Evolutionary conservation across 2,888 invertebrate genomes (phyloP).

Genomic region (Onthophagus sagittarius): DNA sequence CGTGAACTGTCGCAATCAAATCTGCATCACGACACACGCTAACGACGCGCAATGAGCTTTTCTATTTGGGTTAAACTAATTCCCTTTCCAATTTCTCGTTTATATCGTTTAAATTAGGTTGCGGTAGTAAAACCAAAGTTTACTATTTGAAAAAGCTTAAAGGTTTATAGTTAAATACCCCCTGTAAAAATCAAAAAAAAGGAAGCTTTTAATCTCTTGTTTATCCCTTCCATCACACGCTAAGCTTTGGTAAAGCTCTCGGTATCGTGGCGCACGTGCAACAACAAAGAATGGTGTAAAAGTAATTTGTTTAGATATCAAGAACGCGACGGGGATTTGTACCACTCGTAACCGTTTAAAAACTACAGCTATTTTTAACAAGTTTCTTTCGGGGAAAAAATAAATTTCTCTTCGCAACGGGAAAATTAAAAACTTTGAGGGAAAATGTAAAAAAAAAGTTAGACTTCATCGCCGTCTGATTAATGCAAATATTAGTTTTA

Average conservation of each 20-base stretch:
- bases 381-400: not conserved
- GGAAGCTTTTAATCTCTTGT: not conserved
- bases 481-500: not conserved
- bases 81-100: not conserved
- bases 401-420: not conserved
- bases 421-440: not conserved
- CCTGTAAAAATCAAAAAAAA: no score
- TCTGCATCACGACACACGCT: not conserved
- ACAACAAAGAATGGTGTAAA: not conserved
- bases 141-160: no score
- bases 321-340: not conserved
- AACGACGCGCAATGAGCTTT: not conserved
- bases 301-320: not conserved
- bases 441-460: not conserved
- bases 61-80: not conserved
- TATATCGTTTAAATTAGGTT: not conserved
- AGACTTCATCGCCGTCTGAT: not conserved
- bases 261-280: not conserved
- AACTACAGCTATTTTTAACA: not conserved
- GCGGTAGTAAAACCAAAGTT: no score
- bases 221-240: not conserved
- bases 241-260: not conserved
- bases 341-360: not conserved
- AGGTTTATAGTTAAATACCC: no score
- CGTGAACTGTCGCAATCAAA: not conserved